Evolutionary conservation across 2,888 invertebrate genomes (phyloP).

Genomic region (Eledona agricola): DNA sequence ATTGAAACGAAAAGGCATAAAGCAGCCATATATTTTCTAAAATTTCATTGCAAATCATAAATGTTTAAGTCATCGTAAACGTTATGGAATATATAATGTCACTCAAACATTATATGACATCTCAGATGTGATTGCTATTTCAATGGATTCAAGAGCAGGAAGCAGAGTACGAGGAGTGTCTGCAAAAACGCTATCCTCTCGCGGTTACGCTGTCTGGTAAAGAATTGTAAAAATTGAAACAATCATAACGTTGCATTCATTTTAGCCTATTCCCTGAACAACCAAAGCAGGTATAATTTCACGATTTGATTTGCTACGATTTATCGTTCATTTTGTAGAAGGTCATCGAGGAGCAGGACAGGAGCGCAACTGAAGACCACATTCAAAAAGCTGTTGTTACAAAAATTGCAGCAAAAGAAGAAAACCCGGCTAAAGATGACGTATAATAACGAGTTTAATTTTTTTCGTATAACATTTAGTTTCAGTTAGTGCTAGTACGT

Average conservation of each 20-base stretch:
- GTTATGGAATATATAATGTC: too few relatives aligned
- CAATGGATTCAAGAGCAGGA: constrained; percentile 6
- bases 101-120: too few relatives aligned
- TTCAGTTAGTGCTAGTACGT: constrained; percentile 14
- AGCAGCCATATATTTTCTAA: too few relatives aligned
- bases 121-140: too few relatives aligned
- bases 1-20: too few relatives aligned
- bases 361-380: constrained; percentile 1
- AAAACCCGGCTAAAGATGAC: not conserved
- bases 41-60: too few relatives aligned
- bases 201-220: constrained; percentile 24
- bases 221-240: not conserved
- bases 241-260: too few relatives aligned
- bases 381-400: constrained; percentile 5
- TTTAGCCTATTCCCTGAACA: constrained; percentile 31
- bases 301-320: not conserved
- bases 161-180: constrained; percentile 5
- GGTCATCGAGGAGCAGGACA: not conserved
- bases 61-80: too few relatives aligned
- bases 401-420: constrained; percentile 8
- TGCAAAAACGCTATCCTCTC: constrained; percentile 17
- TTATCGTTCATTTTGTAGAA: constrained; percentile 4
- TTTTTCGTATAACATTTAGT: constrained; percentile 1
- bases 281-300: constrained; percentile 12
- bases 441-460: not conserved